phyloP scores from a whole-genome alignment of 2,797 vertebrate species.

The Hyperoplus immaculatus region DNA sequence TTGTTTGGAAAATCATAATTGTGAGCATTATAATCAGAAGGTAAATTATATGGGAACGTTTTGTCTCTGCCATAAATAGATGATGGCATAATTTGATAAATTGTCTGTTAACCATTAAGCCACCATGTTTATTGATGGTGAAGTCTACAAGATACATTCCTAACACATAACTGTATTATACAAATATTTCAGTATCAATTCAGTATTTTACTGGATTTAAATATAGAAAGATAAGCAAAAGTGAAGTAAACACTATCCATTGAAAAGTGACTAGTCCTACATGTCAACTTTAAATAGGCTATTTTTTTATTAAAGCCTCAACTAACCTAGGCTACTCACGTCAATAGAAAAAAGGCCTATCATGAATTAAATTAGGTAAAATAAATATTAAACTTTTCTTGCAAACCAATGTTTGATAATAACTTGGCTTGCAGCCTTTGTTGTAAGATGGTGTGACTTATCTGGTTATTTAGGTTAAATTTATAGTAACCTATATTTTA shows the following conservation, averaged over 20 bases:
- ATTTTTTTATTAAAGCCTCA: no score
- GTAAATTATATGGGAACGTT: background rate
- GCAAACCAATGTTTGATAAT: rapidly evolving
- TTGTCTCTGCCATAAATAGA: background rate
- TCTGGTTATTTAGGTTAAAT: no score
- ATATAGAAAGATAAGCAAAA: background rate
- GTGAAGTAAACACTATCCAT: background rate
- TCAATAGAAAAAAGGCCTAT: background rate
- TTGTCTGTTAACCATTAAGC: background rate
- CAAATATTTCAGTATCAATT: background rate
- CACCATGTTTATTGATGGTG: background rate
- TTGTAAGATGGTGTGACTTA: no score
- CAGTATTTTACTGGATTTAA: background rate
- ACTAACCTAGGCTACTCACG: no score
- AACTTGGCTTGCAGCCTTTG: no score
- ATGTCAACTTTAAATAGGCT: no score
- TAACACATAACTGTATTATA: background rate
- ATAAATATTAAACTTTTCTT: background rate
- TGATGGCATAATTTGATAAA: background rate
- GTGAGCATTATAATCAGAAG: background rate
- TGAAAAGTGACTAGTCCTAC: background rate
- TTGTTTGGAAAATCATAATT: background rate
- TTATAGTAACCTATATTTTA: no score
- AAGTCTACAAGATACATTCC: rapidly evolving
- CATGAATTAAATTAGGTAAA: background rate